Percentiles rank a stretch among this genome's conserved stretches.
These are phyloP conservation scores for Epizoanthus rinbou DNA, from an alignment of 92 coral and sea anemone species.

Conservation along the genomic window DNA sequence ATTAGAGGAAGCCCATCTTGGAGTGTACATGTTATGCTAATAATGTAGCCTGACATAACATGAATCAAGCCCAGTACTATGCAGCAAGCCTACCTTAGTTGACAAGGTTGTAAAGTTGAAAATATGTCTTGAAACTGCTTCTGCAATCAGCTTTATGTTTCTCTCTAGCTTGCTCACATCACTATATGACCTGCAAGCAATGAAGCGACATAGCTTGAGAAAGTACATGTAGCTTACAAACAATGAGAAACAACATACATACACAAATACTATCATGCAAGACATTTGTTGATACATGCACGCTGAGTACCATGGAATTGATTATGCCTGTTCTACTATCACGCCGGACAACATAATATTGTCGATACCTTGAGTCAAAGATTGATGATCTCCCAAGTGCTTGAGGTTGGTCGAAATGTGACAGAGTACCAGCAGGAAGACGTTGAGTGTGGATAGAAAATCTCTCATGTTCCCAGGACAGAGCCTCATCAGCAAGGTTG, in stretches of 20 bases:
- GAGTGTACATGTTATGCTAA: too few species aligned
- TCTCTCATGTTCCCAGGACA: slow-evolving; percentile 97
- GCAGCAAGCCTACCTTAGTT: slow-evolving; percentile 74
- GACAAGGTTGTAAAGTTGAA: slow-evolving; percentile 89
- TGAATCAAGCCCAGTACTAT: too few species aligned
- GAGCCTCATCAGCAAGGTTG: slow-evolving; percentile 85
- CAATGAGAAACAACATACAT: too few species aligned
- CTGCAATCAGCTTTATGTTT: slow-evolving; percentile 88
- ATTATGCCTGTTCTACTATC: too few species aligned
- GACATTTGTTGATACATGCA: too few species aligned
- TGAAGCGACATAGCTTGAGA: not conserved
- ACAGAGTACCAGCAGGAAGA: slow-evolving; percentile 92
- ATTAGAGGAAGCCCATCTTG: too few species aligned
- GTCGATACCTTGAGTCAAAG: slow-evolving; percentile 81
- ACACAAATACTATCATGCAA: too few species aligned
- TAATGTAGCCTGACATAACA: too few species aligned
- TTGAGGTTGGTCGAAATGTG: slow-evolving; percentile 83
- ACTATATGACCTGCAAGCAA: slow-evolving; percentile 45
- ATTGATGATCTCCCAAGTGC: slow-evolving; percentile 85
- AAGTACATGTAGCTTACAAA: not conserved
- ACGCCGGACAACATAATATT: not conserved
- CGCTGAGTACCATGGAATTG: too few species aligned
- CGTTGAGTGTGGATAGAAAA: slow-evolving; percentile 95
- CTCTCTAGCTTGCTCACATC: slow-evolving; percentile 69
- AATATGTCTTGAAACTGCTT: slow-evolving; percentile 85